phyloP scores from a whole-genome alignment of 1,140 invertebrate genomes.

The Protaetia brevitarsis region DNA sequence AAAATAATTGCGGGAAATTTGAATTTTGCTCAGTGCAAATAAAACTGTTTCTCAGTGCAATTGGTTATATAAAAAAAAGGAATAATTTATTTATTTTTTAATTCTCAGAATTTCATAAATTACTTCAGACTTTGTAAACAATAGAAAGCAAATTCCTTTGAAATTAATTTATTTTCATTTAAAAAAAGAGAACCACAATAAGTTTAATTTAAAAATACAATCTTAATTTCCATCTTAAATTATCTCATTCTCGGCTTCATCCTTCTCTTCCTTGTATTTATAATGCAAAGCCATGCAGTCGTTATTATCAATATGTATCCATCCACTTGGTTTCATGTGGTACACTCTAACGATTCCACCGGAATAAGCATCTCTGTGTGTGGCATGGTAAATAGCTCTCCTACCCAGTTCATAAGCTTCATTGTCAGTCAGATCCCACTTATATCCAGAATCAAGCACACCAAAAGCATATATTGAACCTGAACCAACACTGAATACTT shows the following conservation, averaged over 20 bases:
- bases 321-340: slow-evolving; percentile 88
- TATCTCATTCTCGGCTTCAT: slow-evolving; percentile 39
- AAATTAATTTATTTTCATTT: too few species aligned
- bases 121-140: too few species aligned
- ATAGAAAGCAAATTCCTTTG: too few species aligned
- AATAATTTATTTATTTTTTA: too few species aligned
- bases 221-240: background rate
- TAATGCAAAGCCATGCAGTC: slow-evolving; percentile 92
- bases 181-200: too few species aligned
- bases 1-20: too few species aligned
- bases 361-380: slow-evolving; percentile 93
- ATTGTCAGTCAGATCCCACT: slow-evolving; percentile 83
- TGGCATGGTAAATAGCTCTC: slow-evolving; percentile 96
- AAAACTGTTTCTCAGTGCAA: too few species aligned
- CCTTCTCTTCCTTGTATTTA: slow-evolving; percentile 67
- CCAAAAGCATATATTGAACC: slow-evolving; percentile 97
- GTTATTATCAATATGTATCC: slow-evolving; percentile 87
- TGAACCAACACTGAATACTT: slow-evolving; percentile 95
- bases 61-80: too few species aligned
- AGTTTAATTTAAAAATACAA: too few species aligned
- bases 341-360: slow-evolving; percentile 96
- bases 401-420: slow-evolving; percentile 91
- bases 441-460: slow-evolving; percentile 88
- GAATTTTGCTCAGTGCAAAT: too few species aligned
- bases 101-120: too few species aligned